Base-by-base conservation (phyloP, 2,113 vertebrate genomes). In the Pyxicephalus adspersus region DNA sequence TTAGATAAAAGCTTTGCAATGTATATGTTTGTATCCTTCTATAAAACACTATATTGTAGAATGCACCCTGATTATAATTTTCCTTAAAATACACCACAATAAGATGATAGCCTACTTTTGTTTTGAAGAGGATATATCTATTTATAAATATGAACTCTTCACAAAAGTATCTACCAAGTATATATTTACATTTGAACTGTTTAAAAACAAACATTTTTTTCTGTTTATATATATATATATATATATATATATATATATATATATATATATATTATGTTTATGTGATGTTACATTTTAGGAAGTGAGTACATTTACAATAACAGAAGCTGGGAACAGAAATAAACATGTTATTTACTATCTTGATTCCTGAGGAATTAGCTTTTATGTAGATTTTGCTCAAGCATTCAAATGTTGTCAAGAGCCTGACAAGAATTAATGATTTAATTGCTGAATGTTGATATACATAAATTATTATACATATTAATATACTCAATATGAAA, bases 71-170 rank as follows among this genome's bases (percentile, higher is more conserved):
- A 67, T 9, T 20, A 16, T 38, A 28, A n/a, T 13, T 22, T 38
- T 66, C 20, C 63, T 2, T 65, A 20, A n/a, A n/a, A 31, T 65
- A 20, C 19, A 31, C 19, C 8, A n/a, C 64, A 26, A n/a, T n/a
- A 65, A 9, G 0, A 31, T 7, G 25, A 3, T 63, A 18, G 16
- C 8, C 8, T 28, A 63, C 25, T 45, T n/a, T 15, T 76, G 34
- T 11, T 45, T 9, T 31, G 38, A 26, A 64, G 60, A 64, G 23
- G 52, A 87, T 74, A 81, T 91, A 92, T 84, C 86, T 91, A 84
- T 92, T 90, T 87, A 84, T 84, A 86, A 87, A 91, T 89, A 89
- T 91, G 91, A 92, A 92, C 89, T 90, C 86, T 91, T 91, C 87
- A 9, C 11, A 34, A 91, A 93, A 93, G 91, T 89, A 91, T 89